Conservation (phyloP, 2,888 invertebrate genomes). For the Drosophila buzzatii region DNA sequence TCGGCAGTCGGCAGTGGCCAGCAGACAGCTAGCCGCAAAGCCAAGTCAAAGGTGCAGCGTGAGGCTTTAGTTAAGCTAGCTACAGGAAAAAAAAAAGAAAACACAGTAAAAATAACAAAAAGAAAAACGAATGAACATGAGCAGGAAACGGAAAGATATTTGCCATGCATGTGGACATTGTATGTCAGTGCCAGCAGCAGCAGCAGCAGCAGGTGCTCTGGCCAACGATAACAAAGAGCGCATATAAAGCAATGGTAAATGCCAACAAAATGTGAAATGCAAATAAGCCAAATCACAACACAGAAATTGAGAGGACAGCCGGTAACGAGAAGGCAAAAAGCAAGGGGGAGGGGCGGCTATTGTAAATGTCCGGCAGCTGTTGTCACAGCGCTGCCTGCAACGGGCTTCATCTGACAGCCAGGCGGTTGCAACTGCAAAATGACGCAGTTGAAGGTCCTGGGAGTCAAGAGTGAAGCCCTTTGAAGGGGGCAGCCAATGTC, state of each 20-base stretch:
- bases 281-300: conserved; percentile 63
- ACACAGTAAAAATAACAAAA: not conserved
- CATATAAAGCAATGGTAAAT: conserved; percentile 45
- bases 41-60: conserved; percentile 27
- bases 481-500: not conserved
- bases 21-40: conserved; percentile 18
- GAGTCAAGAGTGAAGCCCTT: conserved; percentile 15
- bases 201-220: not conserved
- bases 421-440: conserved; percentile 41
- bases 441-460: conserved; percentile 46
- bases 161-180: conserved; percentile 21
- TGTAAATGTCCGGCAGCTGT: conserved; percentile 59
- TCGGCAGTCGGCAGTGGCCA: not conserved
- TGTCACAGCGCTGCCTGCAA: conserved; percentile 19
- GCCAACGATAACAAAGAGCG: conserved; percentile 4
- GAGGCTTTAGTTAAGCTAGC: conserved; percentile 10
- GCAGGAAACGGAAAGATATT: conserved; percentile 17
- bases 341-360: conserved; percentile 7
- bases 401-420: conserved; percentile 1
- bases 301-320: not conserved
- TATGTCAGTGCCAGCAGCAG: not conserved
- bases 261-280: conserved; percentile 70
- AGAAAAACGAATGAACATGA: not conserved
- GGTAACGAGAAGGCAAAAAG: not conserved
- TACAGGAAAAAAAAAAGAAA: not conserved